A percentile compares a stretch with the other conserved stretches of the same genome.
Conservation (phyloP, 2,797 vertebrate species). For the Gymnodraco acuticeps region DNA sequence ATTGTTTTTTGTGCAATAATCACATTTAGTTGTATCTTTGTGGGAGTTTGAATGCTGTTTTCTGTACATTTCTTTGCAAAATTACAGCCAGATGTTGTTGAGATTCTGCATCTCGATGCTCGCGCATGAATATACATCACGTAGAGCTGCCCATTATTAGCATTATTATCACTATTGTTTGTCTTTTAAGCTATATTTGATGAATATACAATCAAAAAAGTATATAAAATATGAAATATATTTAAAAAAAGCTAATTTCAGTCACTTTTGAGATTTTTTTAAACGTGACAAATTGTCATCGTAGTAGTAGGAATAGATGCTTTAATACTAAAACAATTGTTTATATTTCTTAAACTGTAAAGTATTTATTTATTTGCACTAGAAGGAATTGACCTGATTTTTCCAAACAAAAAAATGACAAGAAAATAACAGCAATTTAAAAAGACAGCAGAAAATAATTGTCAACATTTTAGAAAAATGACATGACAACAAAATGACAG, state of each 20-base stretch:
- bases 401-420: conserved; percentile 8
- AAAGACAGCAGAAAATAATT: conserved; percentile 10
- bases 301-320: too few relatives aligned
- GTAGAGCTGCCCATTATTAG: neutral
- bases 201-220: too few relatives aligned
- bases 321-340: too few relatives aligned
- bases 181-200: neutral
- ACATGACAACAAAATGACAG: conserved; percentile 13
- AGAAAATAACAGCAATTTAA: neutral
- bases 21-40: conserved; percentile 5
- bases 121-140: neutral
- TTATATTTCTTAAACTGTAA: too few relatives aligned
- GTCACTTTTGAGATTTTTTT: too few relatives aligned
- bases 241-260: too few relatives aligned
- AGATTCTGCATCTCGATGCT: neutral
- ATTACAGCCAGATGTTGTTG: neutral
- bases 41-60: neutral
- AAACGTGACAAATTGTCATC: too few relatives aligned
- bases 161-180: neutral
- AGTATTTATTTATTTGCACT: neutral
- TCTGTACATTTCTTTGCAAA: neutral
- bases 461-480: neutral
- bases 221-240: too few relatives aligned
- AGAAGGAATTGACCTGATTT: neutral
- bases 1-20: conserved; percentile 1